Percentiles rank a stretch among this genome's conserved stretches.
phyloP scores from a whole-genome alignment of 2,888 invertebrate genomes.

The Agrilus mali region DNA sequence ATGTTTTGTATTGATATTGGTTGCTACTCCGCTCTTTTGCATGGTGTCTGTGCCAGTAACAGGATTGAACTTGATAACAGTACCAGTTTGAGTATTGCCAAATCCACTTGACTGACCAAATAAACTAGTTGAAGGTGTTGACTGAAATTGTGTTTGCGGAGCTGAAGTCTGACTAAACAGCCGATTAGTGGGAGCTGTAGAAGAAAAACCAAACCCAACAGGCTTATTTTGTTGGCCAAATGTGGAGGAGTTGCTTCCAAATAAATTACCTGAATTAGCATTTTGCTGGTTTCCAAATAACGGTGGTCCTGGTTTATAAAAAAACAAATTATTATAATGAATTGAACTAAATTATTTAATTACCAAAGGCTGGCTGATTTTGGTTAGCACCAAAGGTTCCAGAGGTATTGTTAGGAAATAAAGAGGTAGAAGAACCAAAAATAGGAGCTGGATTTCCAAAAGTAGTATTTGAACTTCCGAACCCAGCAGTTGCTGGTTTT shows the following conservation, averaged over 20 bases:
- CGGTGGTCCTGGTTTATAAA: background rate
- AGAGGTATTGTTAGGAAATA: conserved; percentile 52
- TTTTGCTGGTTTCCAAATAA: conserved; percentile 20
- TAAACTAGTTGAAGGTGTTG: conserved; percentile 26
- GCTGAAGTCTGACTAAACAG: conserved; percentile 24
- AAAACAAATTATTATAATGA: background rate
- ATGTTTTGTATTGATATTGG: conserved; percentile 82
- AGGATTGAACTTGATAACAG: conserved; percentile 75
- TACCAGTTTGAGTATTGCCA: conserved; percentile 45
- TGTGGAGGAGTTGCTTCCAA: conserved; percentile 43
- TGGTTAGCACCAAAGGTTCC: conserved; percentile 50
- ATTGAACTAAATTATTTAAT: conserved; percentile 16
- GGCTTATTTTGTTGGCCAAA: conserved; percentile 42
- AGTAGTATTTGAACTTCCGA: conserved; percentile 51
- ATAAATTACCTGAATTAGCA: conserved; percentile 41
- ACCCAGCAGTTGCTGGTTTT: conserved; percentile 44
- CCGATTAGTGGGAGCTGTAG: conserved; percentile 4
- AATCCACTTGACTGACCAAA: conserved; percentile 38
- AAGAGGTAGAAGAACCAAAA: conserved; percentile 42
- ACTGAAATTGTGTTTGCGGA: conserved; percentile 27
- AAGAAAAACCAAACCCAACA: conserved; percentile 38
- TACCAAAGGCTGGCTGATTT: conserved; percentile 28
- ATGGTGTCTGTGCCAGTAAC: conserved; percentile 83
- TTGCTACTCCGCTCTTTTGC: conserved; percentile 74
- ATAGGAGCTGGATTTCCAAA: conserved; percentile 50